Base-by-base conservation (phyloP, 2,797 vertebrate genomes). In the Capromys pilorides region DNA sequence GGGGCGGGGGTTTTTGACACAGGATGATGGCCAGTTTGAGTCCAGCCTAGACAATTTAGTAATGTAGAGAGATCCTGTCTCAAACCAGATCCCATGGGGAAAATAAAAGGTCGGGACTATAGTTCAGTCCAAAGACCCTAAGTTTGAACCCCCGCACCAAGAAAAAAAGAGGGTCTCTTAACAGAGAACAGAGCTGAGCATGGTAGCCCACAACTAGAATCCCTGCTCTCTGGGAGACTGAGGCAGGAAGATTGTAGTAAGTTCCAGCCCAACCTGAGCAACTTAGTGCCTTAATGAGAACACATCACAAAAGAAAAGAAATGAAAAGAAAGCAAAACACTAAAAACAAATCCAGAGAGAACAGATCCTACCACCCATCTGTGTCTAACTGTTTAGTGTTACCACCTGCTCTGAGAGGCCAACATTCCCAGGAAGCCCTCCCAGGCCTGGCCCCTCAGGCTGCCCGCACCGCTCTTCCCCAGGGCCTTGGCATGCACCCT, bases 381-480 rank as follows among this genome's bases (percentile, higher is more conserved):
- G 16, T 10, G 36, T 78, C 33, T 79, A 73, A 41, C 31, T 78
- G 22, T 59, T 28, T 9, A 5, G 33, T 36, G 62, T 36, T 61
- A 75, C 71, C 12, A 12, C 6, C 24, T 59, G 16, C 6, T 51
- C 64, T 1, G 45, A 73, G 66, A 64, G 21, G 33, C 59, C 59
- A 57, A 57, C 18, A 36, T 21, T n/a, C 84, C 31, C 0, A 0
- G 0, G 75, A 59, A 62, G 19, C 10, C 11, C 54, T 84, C 9
- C 0, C 2, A 18, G 24, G 22, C 41, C 51, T 16, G 41, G 33
- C 18, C 31, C 2, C 66, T 49, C 28, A 0, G 1, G 28, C 12
- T 69, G 21, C 28, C 1, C 1, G 19, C 21, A 8, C 4, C 12
- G 45, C 12, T 2, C 11, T 12, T 6, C 59, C 75, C 24, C 49